A percentile compares a stretch with the other conserved stretches of the same genome.
These are phyloP conservation scores for Polypterus bichir DNA, from an alignment of 2,113 vertebrate genomes.

Conservation along the genomic window DNA sequence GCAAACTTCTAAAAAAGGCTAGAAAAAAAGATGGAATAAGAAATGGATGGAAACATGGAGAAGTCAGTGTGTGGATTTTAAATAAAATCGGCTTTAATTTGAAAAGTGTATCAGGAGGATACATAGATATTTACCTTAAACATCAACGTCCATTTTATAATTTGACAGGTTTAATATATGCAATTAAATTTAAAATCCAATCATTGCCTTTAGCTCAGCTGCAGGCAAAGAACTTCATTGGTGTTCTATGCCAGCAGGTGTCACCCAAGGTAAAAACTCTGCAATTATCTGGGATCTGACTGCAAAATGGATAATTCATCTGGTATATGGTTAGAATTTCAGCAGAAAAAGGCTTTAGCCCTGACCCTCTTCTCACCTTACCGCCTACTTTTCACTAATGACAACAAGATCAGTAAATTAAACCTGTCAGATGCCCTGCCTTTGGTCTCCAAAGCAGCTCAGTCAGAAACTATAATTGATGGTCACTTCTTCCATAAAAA, in stretches of 20 bases:
- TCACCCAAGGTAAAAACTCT: constrained; percentile 35
- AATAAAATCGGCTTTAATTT: too few relatives aligned
- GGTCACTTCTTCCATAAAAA: constrained; percentile 21
- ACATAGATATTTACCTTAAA: too few relatives aligned
- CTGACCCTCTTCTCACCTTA: constrained; percentile 27
- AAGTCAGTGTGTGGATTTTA: too few relatives aligned
- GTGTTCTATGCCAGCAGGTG: constrained; percentile 33
- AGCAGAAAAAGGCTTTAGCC: constrained; percentile 19
- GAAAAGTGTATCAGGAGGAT: too few relatives aligned
- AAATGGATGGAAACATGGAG: too few relatives aligned
- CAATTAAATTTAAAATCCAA: too few relatives aligned
- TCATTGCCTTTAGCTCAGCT: too few relatives aligned
- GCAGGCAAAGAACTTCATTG: too few relatives aligned
- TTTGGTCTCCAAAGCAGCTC: constrained; percentile 24
- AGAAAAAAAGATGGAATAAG: too few relatives aligned
- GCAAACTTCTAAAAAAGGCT: too few relatives aligned
- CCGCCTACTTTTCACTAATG: constrained; percentile 23
- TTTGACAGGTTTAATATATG: too few relatives aligned
- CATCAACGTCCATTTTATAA: too few relatives aligned
- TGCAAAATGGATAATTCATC: constrained; percentile 20
- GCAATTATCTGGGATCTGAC: constrained; percentile 1
- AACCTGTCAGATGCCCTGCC: constrained; percentile 21
- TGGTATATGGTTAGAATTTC: constrained; percentile 17
- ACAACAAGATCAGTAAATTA: constrained; percentile 26
- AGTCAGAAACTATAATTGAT: constrained; percentile 24